Evolutionary conservation across 1,140 invertebrate genomes (phyloP).

Genomic region (Eumaeus atala): DNA sequence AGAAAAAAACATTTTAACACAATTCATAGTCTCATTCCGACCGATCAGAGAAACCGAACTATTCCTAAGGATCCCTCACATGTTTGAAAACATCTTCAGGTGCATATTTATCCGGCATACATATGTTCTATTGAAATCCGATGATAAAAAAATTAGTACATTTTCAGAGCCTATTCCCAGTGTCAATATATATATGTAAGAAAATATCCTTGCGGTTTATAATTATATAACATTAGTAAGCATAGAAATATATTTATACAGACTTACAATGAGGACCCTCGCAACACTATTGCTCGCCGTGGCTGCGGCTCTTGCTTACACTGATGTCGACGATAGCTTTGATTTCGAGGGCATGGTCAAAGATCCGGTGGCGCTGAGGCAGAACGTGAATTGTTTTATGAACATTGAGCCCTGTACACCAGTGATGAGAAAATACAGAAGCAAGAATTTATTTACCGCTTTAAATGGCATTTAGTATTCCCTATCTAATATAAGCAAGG

Average conservation of each 20-base stretch:
- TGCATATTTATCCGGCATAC: no score
- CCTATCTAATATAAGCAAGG: neutral
- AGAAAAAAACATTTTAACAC: no score
- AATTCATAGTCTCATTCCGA: no score
- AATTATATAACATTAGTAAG: no score
- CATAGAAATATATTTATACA: neutral
- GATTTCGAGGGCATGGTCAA: slow-evolving; percentile 6
- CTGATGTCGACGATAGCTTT: neutral
- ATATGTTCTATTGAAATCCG: no score
- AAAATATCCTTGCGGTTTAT: no score
- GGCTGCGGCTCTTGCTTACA: neutral
- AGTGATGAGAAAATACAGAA: neutral
- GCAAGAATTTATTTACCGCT: neutral
- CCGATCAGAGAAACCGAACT: no score
- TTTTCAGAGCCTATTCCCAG: no score
- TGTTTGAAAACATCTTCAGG: no score
- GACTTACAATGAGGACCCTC: neutral
- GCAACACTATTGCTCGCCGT: neutral
- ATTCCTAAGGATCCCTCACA: no score
- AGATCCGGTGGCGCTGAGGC: neutral
- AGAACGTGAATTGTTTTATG: neutral
- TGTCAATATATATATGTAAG: no score
- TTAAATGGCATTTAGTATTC: neutral
- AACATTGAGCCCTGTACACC: neutral
- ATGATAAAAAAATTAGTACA: no score